Percentiles rank a stretch among this genome's conserved stretches.
Evolutionary conservation across 1,140 invertebrate species (phyloP).

Genomic region (Pemphigus obesinymphae): DNA sequence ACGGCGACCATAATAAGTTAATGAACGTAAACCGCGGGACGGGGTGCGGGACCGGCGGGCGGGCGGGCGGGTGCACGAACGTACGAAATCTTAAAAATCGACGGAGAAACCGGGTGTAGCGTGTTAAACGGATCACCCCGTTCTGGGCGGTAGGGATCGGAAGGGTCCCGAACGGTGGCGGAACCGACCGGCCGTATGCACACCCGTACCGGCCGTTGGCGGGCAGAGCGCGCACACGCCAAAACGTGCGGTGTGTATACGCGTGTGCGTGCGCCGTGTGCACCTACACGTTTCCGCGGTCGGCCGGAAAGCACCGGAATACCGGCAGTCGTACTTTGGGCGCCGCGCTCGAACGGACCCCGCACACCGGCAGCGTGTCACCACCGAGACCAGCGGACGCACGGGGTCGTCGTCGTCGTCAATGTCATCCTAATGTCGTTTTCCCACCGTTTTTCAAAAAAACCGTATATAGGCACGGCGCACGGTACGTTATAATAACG

Average conservation of each 20-base stretch:
- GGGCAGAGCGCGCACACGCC: neutral
- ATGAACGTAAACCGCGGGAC: too few relatives aligned
- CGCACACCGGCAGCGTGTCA: neutral
- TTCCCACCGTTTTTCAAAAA: neutral
- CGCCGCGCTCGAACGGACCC: neutral
- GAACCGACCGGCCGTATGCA: neutral
- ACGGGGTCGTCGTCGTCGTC: neutral
- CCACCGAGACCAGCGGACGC: neutral
- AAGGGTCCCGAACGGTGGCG: too few relatives aligned
- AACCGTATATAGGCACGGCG: neutral
- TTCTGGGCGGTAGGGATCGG: too few relatives aligned
- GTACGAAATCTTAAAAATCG: conserved; percentile 22
- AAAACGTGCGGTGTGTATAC: too few relatives aligned
- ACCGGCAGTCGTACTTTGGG: conserved; percentile 1
- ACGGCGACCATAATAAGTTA: too few relatives aligned
- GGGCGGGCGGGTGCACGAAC: too few relatives aligned
- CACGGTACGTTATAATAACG: neutral
- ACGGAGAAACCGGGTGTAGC: conserved; percentile 11
- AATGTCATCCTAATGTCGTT: neutral
- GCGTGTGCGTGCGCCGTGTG: neutral
- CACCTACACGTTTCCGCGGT: neutral
- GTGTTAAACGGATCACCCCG: conserved; percentile 9
- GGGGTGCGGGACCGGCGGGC: too few relatives aligned
- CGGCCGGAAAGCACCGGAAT: neutral
- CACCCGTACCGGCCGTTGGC: neutral